phyloP scores from a whole-genome alignment of 1,140 invertebrate genomes.

The Drosophila jambulina region DNA sequence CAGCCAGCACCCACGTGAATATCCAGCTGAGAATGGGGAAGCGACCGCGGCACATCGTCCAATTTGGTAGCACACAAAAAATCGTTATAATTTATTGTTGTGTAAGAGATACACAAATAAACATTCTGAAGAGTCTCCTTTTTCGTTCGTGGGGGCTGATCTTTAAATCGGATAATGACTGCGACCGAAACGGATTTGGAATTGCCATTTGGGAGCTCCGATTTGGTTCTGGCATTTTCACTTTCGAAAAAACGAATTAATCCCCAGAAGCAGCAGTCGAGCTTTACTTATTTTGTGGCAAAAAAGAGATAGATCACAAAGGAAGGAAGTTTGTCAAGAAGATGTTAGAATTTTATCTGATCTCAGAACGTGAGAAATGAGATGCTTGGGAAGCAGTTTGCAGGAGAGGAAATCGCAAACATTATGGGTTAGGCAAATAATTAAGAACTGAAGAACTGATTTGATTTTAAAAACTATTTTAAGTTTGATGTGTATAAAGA shows the following conservation, averaged over 20 bases:
- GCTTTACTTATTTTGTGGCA: conserved; percentile 13
- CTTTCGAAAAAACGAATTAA: conserved; percentile 40
- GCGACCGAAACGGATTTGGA: conserved; percentile 43
- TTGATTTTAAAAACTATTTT: not conserved
- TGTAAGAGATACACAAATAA: conserved; percentile 79
- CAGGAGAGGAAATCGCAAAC: not conserved
- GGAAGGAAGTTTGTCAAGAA: conserved; percentile 36
- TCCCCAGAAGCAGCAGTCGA: conserved; percentile 15
- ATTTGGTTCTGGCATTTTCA: conserved; percentile 43
- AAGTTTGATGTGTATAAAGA: not conserved
- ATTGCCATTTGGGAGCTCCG: conserved; percentile 39
- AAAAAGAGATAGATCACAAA: conserved; percentile 7
- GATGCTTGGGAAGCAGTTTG: conserved; percentile 9
- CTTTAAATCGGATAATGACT: conserved; percentile 57
- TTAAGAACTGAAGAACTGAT: not conserved
- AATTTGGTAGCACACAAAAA: conserved; percentile 56
- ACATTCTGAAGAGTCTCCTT: conserved; percentile 62
- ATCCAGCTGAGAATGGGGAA: conserved; percentile 62
- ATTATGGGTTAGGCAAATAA: not conserved
- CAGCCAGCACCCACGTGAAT: conserved; percentile 33
- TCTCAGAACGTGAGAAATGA: conserved; percentile 8
- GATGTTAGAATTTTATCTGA: conserved; percentile 33
- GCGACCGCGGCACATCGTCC: conserved; percentile 48
- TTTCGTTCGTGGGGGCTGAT: conserved; percentile 55
- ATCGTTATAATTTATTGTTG: conserved; percentile 42